phyloP scores from a whole-genome alignment of 1,140 invertebrate genomes.

The Megathymus violae region DNA sequence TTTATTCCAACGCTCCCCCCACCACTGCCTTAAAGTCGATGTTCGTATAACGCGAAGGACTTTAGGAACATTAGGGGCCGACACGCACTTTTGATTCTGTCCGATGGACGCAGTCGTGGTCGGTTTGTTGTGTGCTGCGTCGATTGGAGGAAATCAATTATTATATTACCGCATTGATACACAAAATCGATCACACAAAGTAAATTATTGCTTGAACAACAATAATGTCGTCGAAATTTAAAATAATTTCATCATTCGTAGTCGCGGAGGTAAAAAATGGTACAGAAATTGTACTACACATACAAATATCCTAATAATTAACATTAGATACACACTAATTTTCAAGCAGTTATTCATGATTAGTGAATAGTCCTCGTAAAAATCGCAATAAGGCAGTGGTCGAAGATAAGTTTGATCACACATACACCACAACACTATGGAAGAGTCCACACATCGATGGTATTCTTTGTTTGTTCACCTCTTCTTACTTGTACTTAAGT shows the following conservation, averaged over 20 bases:
- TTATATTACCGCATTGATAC: slow-evolving; percentile 26
- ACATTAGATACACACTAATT: slow-evolving; percentile 28
- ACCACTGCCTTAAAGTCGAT: slow-evolving; percentile 39
- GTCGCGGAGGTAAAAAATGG: slow-evolving; percentile 27
- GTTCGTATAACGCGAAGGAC: slow-evolving; percentile 17
- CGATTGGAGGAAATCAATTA: slow-evolving; percentile 47
- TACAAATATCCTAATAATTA: slow-evolving; percentile 19
- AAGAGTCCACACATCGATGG: neutral
- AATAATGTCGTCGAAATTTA: slow-evolving; percentile 16
- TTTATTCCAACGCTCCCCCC: slow-evolving; percentile 42
- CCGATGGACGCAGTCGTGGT: slow-evolving; percentile 42
- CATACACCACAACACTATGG: slow-evolving; percentile 17
- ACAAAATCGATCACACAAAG: slow-evolving; percentile 41
- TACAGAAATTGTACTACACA: slow-evolving; percentile 30
- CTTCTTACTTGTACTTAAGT: slow-evolving; percentile 1
- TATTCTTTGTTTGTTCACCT: neutral
- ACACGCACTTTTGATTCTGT: slow-evolving; percentile 36
- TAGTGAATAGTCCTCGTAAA: slow-evolving; percentile 29
- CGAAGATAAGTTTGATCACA: slow-evolving; percentile 2
- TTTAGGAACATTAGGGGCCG: slow-evolving; percentile 45
- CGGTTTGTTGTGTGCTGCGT: slow-evolving; percentile 37
- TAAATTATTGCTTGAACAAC: slow-evolving; percentile 40
- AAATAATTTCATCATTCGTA: slow-evolving; percentile 17
- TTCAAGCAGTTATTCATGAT: slow-evolving; percentile 33
- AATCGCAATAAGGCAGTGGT: slow-evolving; percentile 33